Percentiles rank a stretch among this genome's conserved stretches.
Evolutionary conservation across 2,797 vertebrate species (phyloP).

Genomic region (Graptemys geographica): DNA sequence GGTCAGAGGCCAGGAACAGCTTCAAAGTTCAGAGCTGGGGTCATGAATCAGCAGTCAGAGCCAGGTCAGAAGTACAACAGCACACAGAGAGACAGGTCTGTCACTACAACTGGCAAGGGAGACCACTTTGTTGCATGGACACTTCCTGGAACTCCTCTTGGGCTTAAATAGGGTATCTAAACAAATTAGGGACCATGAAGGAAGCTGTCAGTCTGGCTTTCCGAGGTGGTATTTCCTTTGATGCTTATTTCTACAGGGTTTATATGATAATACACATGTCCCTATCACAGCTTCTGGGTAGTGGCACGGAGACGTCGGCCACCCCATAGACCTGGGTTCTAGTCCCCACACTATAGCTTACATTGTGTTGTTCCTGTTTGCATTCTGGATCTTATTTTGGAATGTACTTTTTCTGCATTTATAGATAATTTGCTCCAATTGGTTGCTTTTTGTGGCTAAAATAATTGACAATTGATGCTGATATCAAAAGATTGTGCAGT

Average conservation of each 20-base stretch:
- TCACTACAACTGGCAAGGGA: not conserved
- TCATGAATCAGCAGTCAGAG: not conserved
- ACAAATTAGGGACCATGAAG: not conserved
- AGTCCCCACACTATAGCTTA: conserved; percentile 46
- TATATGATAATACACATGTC: too few species aligned
- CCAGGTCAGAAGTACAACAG: not conserved
- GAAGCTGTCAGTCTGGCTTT: not conserved
- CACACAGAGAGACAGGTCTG: not conserved
- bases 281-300: not conserved
- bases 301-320: not conserved
- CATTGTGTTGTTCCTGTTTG: not conserved
- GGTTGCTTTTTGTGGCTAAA: not conserved
- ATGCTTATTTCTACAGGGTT: not conserved
- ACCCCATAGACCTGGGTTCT: not conserved
- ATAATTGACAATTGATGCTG: conserved; percentile 17
- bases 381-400: conserved; percentile 32
- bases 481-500: conserved; percentile 34
- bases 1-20: not conserved
- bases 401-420: conserved; percentile 21
- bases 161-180: not conserved
- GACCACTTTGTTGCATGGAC: not conserved
- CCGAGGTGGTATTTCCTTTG: not conserved
- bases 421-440: conserved; percentile 30
- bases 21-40: not conserved
- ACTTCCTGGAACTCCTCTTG: not conserved